phyloP scores from a whole-genome alignment of 92 coral and sea anemone genomes.

The Epizoanthus stellaris region DNA sequence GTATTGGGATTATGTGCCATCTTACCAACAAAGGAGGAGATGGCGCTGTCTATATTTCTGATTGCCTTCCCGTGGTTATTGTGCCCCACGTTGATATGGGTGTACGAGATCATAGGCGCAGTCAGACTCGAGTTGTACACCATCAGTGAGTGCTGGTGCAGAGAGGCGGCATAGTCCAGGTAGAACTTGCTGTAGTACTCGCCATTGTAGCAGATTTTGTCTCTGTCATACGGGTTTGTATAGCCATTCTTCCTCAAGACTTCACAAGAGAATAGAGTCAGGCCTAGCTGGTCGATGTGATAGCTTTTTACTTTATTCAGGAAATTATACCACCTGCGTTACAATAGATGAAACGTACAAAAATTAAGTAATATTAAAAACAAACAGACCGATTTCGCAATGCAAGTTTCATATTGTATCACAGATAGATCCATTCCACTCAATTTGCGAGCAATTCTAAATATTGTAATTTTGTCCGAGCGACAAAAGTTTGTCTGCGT shows the following conservation, averaged over 20 bases:
- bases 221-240: slow-evolving; percentile 46
- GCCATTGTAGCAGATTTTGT: slow-evolving; percentile 54
- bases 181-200: slow-evolving; percentile 46
- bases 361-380: no score
- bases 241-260: slow-evolving; percentile 36
- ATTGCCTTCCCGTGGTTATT: slow-evolving; percentile 49
- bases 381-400: no score
- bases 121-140: neutral
- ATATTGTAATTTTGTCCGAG: no score
- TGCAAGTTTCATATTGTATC: no score
- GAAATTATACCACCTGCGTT: slow-evolving; percentile 43
- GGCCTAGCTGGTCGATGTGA: slow-evolving; percentile 48
- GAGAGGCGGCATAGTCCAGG: slow-evolving; percentile 26
- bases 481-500: no score
- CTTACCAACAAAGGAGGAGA: slow-evolving; percentile 40
- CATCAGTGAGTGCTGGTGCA: neutral
- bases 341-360: no score
- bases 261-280: slow-evolving; percentile 56
- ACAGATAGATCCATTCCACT: no score
- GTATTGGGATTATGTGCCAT: slow-evolving; percentile 49
- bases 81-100: slow-evolving; percentile 57
- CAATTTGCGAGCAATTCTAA: no score
- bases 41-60: slow-evolving; percentile 50
- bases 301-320: slow-evolving; percentile 31
- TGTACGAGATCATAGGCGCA: slow-evolving; percentile 38